Base-by-base conservation (phyloP, 2,888 invertebrate species). In the Empis livida region DNA sequence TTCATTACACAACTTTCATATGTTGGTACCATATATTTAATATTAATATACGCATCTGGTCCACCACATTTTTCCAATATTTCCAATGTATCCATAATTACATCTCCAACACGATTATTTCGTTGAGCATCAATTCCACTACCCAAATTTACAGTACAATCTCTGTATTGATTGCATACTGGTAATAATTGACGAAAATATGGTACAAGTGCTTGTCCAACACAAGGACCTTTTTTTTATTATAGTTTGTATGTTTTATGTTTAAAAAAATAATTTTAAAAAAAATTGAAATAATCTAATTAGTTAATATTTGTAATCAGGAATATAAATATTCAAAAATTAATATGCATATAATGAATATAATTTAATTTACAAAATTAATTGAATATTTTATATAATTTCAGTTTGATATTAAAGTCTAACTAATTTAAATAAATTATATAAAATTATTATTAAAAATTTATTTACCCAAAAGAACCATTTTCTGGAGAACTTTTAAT, bases 1-100 rank as follows among this genome's bases (percentile, higher is more conserved):
- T 41, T 41, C n/a, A n/a, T 14, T 23, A 41, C 41, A 60, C 84
- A 88, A 14, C 95, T 95, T 68, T 96, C 94, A 62, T 96, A 97
- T n/a, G 95, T 95, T 0, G 96, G 96, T 57, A 97, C 80, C 80
- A 96, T 88, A 68, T 97, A 97, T 71, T 97, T 96, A 60, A 97
- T 96, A 68, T 96, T 96, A 60, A 95, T 93, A 65, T 91, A 95
- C 2, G 96, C 94, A 65, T 95, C 92, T 46, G 90, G 87, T 1
- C 96, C 96, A 1, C 96, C 97, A 60, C 86, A 87, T 58, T 79
- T 75, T 67, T 97, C 97, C 50, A 97, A 73, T 44, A 88, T 73
- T 71, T 93, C 89, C 46, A 97, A 73, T 0, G 95, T 95, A 59
- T 94, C 90, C 66, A 93, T 87, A 48, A 95, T 90, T 46, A 91